Base-by-base conservation (phyloP, 2,113 vertebrate species). In the Mionectes macconnelli region DNA sequence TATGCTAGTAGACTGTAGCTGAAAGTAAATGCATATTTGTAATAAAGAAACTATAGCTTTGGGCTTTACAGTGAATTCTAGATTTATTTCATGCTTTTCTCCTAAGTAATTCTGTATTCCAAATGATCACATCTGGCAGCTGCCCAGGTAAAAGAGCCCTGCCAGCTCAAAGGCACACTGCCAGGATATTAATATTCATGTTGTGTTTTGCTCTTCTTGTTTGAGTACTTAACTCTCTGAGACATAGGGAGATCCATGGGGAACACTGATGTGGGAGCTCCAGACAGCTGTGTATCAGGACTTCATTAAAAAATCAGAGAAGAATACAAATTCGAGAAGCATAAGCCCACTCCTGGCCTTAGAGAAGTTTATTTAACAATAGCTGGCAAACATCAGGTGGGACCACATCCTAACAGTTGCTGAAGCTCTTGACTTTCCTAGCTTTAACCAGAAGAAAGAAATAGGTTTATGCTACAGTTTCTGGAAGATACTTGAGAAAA, bases 41-140 rank as follows among this genome's bases (percentile, higher is more conserved):
- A 53, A 74, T 55, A 62, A 60, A 23, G 11, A 50, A 73, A 70
- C 2, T 2, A n/a, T 11, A 55, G 12, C 10, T 90, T 91, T 89
- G 10, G 35, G 28, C 72, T 90, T 95, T 93, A 47, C 20, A 49
- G 21, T 59, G 27, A 10, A 75, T 79, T 66, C 52, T 78, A 70
- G 59, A 47, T 88, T 88, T 73, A 42, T 78, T 69, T 82, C 27
- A n/a, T 19, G n/a, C 20, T 31, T 83, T 91, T 64, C 40, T 83
- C 59, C 47, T 74, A 66, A 90, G 63, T 52, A 66, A 37, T 84
- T 92, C 93, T 25, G 17, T 86, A 87, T 95, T 94, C 57, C 45
- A 80, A 91, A 95, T 90, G 49, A 93, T 94, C 68, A 67, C 47
- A 77, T 75, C 87, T 97, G 92, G 89, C 82, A 97, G 40, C 53